These are phyloP conservation scores for Lepidurus arcticus DNA, from an alignment of 1,140 invertebrate genomes.

Conservation along the genomic window DNA sequence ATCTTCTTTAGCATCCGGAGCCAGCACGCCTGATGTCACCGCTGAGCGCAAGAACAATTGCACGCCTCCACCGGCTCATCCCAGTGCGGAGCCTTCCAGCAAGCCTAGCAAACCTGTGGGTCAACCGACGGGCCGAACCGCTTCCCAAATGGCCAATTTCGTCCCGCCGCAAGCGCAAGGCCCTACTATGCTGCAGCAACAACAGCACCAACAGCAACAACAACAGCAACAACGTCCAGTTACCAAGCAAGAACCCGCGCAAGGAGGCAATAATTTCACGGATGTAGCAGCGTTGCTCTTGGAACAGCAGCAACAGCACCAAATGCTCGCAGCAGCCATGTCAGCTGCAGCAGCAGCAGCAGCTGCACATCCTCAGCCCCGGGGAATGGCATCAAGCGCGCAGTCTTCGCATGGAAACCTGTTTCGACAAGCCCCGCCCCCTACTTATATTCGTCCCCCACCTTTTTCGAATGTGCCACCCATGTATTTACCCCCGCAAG, in stretches of 20 bases:
- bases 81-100: conserved; percentile 11
- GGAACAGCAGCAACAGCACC: conserved; percentile 35
- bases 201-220: conserved; percentile 11
- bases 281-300: conserved; percentile 32
- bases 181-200: conserved; percentile 32
- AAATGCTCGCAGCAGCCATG: conserved; percentile 23
- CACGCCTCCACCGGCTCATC: conserved; percentile 17
- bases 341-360: conserved; percentile 16
- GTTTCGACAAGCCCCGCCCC: not conserved
- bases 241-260: not conserved
- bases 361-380: conserved; percentile 22
- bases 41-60: conserved; percentile 17
- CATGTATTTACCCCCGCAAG: not conserved
- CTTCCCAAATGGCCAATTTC: conserved; percentile 28
- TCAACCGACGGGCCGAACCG: conserved; percentile 24
- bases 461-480: not conserved
- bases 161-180: not conserved
- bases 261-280: conserved; percentile 23
- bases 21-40: conserved; percentile 21
- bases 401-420: not conserved
- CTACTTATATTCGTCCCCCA: not conserved
- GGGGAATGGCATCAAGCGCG: not conserved
- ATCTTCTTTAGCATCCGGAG: not conserved
- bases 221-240: conserved; percentile 25
- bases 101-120: not conserved